Evolutionary conservation across 2,113 vertebrate genomes (phyloP), one percentile per base, ranked within the genome.

Genomic region (Pandion haliaetus): DNA sequence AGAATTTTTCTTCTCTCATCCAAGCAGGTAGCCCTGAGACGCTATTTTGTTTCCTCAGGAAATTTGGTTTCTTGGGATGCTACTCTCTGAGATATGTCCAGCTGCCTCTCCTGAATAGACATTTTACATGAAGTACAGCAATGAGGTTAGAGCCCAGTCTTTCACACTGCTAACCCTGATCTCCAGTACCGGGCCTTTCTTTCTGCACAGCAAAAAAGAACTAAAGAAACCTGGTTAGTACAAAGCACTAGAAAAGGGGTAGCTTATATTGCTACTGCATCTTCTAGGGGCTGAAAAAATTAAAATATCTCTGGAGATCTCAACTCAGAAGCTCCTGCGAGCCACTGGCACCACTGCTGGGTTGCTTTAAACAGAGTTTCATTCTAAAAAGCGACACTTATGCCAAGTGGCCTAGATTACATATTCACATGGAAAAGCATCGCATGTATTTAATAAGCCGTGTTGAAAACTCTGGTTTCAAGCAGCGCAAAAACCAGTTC

Each of bases 391-490:
- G 65, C 36, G 84, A 82, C 76, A 71, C 47, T 66, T 59, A 91
- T 5, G 76, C 86, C 76, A 95, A 44, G 55, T 5, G 6, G 70
- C 73, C 81, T 47, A 90, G 82, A 71, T 49, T 73, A 77, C 59
- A 79, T 40, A 67, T 54, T 73, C 91, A 59, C 24, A 10, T 89
- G 62, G 82, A 84, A 97, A 97, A 97, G 58, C 36, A 82, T 78
- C 47, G 50, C 23, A 71, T 40, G 18, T 40, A 78, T 93, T 95
- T 87, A 85, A 92, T 34, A 92, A 92, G 52, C 52, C 44, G 81
- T 76, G 74, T 63, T 95, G 81, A 89, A 97, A 97, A 93, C 19
- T 81, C 42, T 62, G 49, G 61, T 93, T 95, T 93, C 85, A 77
- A 6, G 32, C 82, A 87, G 85, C 3, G 7, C 55, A 82, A 94